A percentile compares a stretch with the other conserved stretches of the same genome.
These are phyloP conservation scores for Cinclus mexicanus DNA, from an alignment of 2,113 vertebrate genomes.

Conservation along the genomic window DNA sequence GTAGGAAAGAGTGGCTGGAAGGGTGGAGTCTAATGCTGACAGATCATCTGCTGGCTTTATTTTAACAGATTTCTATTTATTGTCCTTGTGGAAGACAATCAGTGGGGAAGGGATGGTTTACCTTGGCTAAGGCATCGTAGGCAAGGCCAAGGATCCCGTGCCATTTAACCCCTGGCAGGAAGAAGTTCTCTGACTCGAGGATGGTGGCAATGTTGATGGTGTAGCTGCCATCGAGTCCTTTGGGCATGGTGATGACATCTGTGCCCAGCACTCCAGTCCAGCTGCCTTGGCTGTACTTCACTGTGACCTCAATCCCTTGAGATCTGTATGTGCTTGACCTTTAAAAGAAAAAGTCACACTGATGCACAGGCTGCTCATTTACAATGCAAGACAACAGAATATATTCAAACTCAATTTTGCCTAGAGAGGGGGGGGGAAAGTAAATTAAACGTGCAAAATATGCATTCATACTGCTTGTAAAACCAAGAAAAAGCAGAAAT, in stretches of 20 bases:
- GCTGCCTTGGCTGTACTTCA: conserved; percentile 93
- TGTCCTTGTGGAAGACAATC: neutral
- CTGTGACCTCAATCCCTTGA: conserved; percentile 76
- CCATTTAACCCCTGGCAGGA: conserved; percentile 90
- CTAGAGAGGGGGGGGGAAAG: neutral
- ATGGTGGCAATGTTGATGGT: conserved; percentile 89
- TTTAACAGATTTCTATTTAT: neutral
- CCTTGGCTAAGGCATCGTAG: conserved; percentile 87
- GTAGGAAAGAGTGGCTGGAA: neutral
- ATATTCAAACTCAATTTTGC: neutral
- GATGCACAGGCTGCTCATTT: neutral
- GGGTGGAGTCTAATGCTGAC: neutral
- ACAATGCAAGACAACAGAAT: neutral
- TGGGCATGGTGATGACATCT: conserved; percentile 84
- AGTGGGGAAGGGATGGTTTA: conserved; percentile 56
- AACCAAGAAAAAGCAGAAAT: neutral
- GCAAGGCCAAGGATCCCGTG: conserved; percentile 95
- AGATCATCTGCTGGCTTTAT: neutral
- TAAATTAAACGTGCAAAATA: neutral
- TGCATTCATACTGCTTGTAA: neutral
- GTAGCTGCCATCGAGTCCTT: conserved; percentile 82
- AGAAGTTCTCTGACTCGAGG: conserved; percentile 89
- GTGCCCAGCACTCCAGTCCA: conserved; percentile 91
- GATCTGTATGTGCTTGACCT: conserved; percentile 86
- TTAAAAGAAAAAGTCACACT: neutral